These are phyloP conservation scores for Trialeurodes vaporariorum DNA, from an alignment of 1,140 invertebrate species.

Conservation along the genomic window DNA sequence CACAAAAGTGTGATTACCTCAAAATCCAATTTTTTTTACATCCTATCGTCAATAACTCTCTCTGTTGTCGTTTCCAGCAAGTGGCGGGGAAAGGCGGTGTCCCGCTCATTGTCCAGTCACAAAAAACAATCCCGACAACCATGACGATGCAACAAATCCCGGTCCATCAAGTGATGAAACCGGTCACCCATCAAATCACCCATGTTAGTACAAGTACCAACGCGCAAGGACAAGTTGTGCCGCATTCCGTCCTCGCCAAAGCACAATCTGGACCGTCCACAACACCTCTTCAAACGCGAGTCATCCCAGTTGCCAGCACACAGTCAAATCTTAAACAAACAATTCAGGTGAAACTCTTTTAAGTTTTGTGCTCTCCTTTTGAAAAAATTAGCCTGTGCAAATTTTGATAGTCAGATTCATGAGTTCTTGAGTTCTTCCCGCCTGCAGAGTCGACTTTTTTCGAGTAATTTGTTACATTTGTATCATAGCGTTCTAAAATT, in stretches of 20 bases:
- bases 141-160: conserved; percentile 54
- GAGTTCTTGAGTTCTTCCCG: too few relatives aligned
- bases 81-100: conserved; percentile 35
- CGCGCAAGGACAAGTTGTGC: conserved; percentile 24
- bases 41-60: too few relatives aligned
- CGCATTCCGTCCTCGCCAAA: conserved; percentile 30
- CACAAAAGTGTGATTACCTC: too few relatives aligned
- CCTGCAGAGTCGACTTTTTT: too few relatives aligned
- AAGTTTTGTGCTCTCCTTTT: not conserved
- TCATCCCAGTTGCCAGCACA: conserved; percentile 38
- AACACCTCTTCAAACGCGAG: conserved; percentile 33
- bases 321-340: conserved; percentile 39
- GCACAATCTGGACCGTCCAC: conserved; percentile 19
- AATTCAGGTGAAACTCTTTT: conserved; percentile 39
- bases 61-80: too few relatives aligned
- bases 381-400: conserved; percentile 4
- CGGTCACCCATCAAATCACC: conserved; percentile 14
- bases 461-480: too few relatives aligned
- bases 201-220: not conserved
- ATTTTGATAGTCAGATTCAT: too few relatives aligned
- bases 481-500: too few relatives aligned
- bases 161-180: conserved; percentile 5
- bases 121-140: conserved; percentile 48
- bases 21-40: too few relatives aligned
- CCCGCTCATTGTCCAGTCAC: conserved; percentile 49